Base-by-base conservation (phyloP, 1,140 invertebrate species). In the Cherax destructor region DNA sequence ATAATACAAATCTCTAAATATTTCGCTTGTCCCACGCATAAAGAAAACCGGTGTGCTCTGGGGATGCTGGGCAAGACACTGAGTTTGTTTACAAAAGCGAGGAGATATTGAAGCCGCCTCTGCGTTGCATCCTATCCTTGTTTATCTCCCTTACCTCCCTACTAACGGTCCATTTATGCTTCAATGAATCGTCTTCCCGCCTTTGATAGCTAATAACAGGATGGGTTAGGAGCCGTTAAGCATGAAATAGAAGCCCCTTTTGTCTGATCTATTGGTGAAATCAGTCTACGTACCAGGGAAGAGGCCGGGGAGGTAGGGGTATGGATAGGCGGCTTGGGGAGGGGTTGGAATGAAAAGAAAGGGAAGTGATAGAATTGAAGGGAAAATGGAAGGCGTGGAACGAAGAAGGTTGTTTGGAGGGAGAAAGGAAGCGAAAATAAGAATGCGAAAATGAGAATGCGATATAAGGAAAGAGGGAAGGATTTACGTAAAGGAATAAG, bases 121-220 rank as follows among this genome's bases (percentile, higher is more conserved):
- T 13, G n/a, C 65, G 76, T 56, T 65, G 69, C 78, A 76, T 77
- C 52, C 52, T 56, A 10, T 56, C 52, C 52, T 1, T 41, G 3
- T 13, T 56, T 13, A 56, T 56, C 52, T 13, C 52, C 13, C 52
- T 10, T 56, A 10, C 52, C 52, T 13, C 13, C 13, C 13, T 56
- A 9, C 9, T 5, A 4, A 1, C 52, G 13, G 52, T 56, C 9
- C 9, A 56, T 9, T 13, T 56, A 56, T 56, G 1, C 61, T 47
- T 59, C 49, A 30, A 7, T 78, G 56, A 50, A 69, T 86, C 65
- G 41, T 41, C 78, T 61, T 65, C 59, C 61, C 47, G 30, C 49
- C 87, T 6, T 59, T 79, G 79, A 89, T 89, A 79, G 87, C 65
- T 89, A 89, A 89, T 89, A 77, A 89, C 80, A 89, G 87, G 79